Percentiles rank a stretch among this genome's conserved stretches.
phyloP scores from a whole-genome alignment of 2,888 invertebrate species.

The Mechanitis mazaeus region DNA sequence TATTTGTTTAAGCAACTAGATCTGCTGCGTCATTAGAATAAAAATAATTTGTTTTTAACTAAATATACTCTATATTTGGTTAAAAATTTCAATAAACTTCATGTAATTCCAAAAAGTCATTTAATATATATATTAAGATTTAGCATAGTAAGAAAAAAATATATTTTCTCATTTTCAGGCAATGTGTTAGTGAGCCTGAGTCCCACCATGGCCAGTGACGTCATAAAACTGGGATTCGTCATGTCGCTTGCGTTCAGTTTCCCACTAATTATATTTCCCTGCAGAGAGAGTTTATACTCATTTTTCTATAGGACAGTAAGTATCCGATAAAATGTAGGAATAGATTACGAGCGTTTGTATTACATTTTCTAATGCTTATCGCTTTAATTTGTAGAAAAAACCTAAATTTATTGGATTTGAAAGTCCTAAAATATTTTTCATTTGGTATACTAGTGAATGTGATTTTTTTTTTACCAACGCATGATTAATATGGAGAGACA shows the following conservation, averaged over 20 bases:
- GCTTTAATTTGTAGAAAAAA: neutral
- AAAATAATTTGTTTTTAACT: neutral
- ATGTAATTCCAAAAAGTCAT: too few species aligned
- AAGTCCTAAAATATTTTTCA: too few species aligned
- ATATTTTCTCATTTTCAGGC: conserved; percentile 71
- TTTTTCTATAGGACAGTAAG: conserved; percentile 88
- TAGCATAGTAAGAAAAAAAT: too few species aligned
- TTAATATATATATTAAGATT: neutral
- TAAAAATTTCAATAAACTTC: too few species aligned
- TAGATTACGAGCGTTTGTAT: too few species aligned
- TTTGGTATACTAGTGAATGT: too few species aligned
- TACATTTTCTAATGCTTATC: too few species aligned
- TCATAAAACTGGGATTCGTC: conserved; percentile 96
- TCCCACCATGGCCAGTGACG: conserved; percentile 87
- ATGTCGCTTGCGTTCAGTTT: conserved; percentile 97
- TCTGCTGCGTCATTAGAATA: neutral
- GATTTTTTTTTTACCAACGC: too few species aligned
- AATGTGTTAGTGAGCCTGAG: conserved; percentile 93
- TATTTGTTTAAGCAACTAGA: too few species aligned
- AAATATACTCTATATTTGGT: too few species aligned
- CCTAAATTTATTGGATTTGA: neutral
- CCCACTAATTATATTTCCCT: conserved; percentile 97
- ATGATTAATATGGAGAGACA: too few species aligned
- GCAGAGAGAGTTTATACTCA: conserved; percentile 94
- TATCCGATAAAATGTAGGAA: neutral